Percentiles rank a stretch among this genome's conserved stretches.
Evolutionary conservation across 2,797 vertebrate species (phyloP).

Genomic region (Morus bassanus): DNA sequence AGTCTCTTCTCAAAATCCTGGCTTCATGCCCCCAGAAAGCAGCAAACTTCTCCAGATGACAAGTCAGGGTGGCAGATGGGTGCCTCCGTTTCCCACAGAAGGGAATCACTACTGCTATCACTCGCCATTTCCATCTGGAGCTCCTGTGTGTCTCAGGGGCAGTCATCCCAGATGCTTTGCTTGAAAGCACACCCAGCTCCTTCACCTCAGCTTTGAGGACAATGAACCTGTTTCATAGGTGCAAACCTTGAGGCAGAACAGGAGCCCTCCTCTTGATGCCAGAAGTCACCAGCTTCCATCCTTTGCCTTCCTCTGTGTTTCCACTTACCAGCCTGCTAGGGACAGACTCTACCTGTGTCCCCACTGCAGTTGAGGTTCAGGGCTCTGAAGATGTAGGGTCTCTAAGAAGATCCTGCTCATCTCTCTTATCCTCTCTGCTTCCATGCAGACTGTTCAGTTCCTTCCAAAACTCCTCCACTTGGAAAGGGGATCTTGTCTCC

Average conservation of each 20-base stretch:
- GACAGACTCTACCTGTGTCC: no score
- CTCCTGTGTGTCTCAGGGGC: background rate
- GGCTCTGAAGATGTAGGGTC: background rate
- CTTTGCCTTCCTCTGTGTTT: background rate
- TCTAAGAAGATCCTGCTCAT: background rate
- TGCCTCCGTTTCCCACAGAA: background rate
- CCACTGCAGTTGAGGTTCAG: background rate
- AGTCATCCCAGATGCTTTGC: background rate
- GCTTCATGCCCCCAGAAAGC: background rate
- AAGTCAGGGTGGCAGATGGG: background rate
- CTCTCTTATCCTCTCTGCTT: background rate
- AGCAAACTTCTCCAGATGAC: background rate
- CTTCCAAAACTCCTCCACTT: background rate
- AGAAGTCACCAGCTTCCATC: background rate
- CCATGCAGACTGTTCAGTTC: background rate
- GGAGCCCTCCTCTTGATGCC: no score
- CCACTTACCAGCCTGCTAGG: background rate
- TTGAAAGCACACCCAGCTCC: background rate
- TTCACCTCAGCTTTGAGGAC: background rate
- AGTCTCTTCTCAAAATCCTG: background rate
- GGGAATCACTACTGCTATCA: background rate
- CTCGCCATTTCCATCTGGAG: background rate
- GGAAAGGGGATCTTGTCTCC: background rate
- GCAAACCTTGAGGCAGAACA: background rate
- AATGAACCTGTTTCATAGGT: background rate